These are phyloP conservation scores for Drosophila nasuta DNA, from an alignment of 1,140 invertebrate species.

Conservation along the genomic window DNA sequence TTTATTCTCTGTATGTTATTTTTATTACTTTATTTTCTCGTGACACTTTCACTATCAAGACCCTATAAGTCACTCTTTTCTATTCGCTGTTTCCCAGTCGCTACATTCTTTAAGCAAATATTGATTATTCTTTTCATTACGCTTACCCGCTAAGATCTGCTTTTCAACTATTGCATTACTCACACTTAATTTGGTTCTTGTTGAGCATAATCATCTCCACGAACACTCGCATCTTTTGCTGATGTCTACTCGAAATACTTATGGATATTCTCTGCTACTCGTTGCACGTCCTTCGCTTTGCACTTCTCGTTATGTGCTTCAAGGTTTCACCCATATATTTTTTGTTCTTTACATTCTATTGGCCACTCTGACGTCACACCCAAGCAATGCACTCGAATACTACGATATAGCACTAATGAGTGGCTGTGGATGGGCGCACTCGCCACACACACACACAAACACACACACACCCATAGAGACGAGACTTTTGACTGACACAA, in stretches of 20 bases:
- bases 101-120: background rate
- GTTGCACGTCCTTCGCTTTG: background rate
- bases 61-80: too few species aligned
- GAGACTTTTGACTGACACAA: slow-evolving; percentile 24
- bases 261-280: background rate
- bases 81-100: background rate
- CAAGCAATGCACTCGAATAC: background rate
- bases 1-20: too few species aligned
- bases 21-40: too few species aligned
- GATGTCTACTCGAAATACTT: background rate
- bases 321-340: background rate
- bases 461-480: background rate
- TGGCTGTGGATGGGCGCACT: slow-evolving; percentile 20
- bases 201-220: too few species aligned
- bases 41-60: too few species aligned
- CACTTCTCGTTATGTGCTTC: too few species aligned
- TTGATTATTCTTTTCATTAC: background rate
- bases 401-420: slow-evolving; percentile 12
- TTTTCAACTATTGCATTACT: background rate
- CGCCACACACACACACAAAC: slow-evolving; percentile 1
- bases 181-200: background rate
- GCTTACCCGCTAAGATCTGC: background rate
- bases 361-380: slow-evolving; percentile 9
- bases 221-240: too few species aligned
- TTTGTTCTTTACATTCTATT: background rate